Base-by-base conservation (phyloP, 2,888 invertebrate species). In the Mamestra brassicae region DNA sequence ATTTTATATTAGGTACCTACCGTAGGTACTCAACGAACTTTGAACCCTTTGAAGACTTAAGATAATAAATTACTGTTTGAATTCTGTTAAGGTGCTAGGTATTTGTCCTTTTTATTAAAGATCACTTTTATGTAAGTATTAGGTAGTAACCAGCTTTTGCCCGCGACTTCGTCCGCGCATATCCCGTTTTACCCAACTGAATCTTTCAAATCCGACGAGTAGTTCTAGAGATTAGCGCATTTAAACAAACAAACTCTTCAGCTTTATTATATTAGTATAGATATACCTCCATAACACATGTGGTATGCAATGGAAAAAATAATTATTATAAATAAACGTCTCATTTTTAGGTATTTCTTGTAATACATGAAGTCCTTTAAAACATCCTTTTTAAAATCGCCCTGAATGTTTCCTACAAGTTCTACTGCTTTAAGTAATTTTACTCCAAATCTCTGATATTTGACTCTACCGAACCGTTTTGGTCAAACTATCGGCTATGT, bases 401-500 rank as follows among this genome's bases (percentile, higher is more conserved):
- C 13, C 11, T 10, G 11, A 76, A 34, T 15, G 0, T 62, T 34
- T 11, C 7, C 2, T 13, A 42, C 7, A 75, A 47, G 10, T 15
- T n/a, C 4, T 26, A 26, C 26, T 8, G 15, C 10, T 61, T 52
- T 13, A 36, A 26, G 58, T 36, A 13, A 38, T 54, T 66, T 36
- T 52, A 47, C n/a, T 68, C 5, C 10, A 13, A 47, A 38, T 36
- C 54, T 54, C 47, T 47, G 47, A 54, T 55, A 78, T 50, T 55
- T 42, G 7, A 70, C 34, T 65, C 5, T 38, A 47, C 7, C 17
- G 15, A 38, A 70, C 50, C 5, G 64, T 50, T 73, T 73, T 55
- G 65, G 55, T 61, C 60, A 61, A 60, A 77, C 26, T n/a, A 47
- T 42, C 26, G 8, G 80, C 42, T 45, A 61, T 45, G 42, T 80